phyloP scores from a whole-genome alignment of 2,113 vertebrate genomes.

The Cinclus mexicanus region DNA sequence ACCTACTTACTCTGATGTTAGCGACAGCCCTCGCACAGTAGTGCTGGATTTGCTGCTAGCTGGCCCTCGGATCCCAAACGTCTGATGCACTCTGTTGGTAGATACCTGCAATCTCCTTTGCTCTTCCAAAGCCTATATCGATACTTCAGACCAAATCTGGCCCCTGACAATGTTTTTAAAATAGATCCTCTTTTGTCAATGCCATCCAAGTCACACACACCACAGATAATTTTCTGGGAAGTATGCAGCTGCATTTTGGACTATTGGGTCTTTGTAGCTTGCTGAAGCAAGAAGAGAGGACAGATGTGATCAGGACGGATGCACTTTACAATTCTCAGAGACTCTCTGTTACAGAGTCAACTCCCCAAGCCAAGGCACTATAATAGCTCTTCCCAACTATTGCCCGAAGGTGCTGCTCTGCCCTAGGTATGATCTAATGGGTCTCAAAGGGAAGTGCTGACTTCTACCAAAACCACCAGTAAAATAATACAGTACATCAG shows the following conservation, averaged over 20 bases:
- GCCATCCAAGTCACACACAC: neutral
- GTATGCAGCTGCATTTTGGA: neutral
- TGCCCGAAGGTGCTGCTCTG: neutral
- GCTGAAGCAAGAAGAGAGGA: neutral
- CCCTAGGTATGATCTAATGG: neutral
- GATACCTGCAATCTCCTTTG: constrained; percentile 45
- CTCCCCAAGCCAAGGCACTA: neutral
- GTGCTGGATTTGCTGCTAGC: constrained; percentile 1
- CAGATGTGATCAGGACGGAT: neutral
- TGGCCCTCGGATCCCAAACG: constrained; percentile 53
- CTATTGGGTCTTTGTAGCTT: neutral
- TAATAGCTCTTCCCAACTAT: neutral
- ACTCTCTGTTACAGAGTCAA: neutral
- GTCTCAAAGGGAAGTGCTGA: neutral
- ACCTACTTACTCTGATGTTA: constrained; percentile 75
- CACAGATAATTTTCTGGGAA: neutral
- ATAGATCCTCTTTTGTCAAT: neutral
- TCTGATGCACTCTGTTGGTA: constrained; percentile 66
- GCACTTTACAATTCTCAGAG: neutral
- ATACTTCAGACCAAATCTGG: neutral
- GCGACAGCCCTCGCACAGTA: constrained; percentile 48
- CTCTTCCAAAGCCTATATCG: neutral
- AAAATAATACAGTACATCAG: neutral
- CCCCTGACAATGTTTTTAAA: constrained; percentile 5
- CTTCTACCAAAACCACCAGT: neutral